Evolutionary conservation across 2,888 invertebrate genomes (phyloP), one percentile per base, ranked within the genome.

Genomic region (Amorpha juglandis): DNA sequence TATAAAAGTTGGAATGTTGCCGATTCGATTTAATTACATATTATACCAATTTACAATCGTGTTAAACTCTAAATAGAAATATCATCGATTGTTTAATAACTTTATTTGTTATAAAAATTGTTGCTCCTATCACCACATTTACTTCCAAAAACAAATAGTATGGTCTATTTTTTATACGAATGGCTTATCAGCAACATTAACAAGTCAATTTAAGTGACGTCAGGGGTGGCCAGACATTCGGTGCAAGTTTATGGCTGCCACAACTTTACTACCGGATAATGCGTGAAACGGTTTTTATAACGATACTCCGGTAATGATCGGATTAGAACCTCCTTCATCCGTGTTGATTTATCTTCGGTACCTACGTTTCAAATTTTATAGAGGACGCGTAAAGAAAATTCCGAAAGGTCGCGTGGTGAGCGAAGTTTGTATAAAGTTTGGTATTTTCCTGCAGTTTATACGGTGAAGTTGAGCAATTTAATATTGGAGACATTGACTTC

Each of bases 211-310:
- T 58, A 47, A 55, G 62, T 71, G 70, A 68, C 72, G 76, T 73
- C 83, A 81, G 83, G 87, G 88, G 86, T 89, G 87, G 87, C 82
- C 88, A 88, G 69, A 67, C 66, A 69, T 68, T 69, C 67, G 65
- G 35, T 72, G 78, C 84, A 82, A 79, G 81, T 89, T 89, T 87
- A 88, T 77, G 80, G 81, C 69, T 65, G 72, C 70, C 69, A 71
- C 72, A 67, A 68, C 83, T 90, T 91, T 89, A 90, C 83, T 74
- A 78, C 82, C 82, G 87, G 82, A 85, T 89, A 90, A 91, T 86
- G 89, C 89, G 89, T 90, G 87, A 89, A 89, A 86, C 82, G 84
- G 78, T 84, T 83, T 90, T 91, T 89, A 90, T 87, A 86, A 83
- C 87, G 77, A 81, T 80, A 78, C 77, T 78, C 79, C 81, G 82